These are phyloP conservation scores for Chromobotia macracanthus DNA, from an alignment of 2,797 vertebrate species.

Conservation along the genomic window DNA sequence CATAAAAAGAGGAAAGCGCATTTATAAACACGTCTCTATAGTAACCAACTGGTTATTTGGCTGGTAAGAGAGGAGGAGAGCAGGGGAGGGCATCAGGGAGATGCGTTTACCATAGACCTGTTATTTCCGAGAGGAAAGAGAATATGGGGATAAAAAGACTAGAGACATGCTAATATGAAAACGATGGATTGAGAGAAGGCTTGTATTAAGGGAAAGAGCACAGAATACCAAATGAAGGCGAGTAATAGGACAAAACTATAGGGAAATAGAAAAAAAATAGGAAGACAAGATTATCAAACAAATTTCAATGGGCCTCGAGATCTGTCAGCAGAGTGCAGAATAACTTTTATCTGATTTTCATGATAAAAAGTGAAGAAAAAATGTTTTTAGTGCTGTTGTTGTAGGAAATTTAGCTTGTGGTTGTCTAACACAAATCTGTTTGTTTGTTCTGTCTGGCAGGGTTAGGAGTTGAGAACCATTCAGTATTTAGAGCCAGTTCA, in stretches of 20 bases:
- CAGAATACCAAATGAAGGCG: constrained; percentile 18
- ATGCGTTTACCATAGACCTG: constrained; percentile 69
- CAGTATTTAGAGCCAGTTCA: neutral
- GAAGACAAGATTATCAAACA: constrained; percentile 36
- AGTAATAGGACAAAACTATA: constrained; percentile 46
- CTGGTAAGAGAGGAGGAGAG: constrained; percentile 53
- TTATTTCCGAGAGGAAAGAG: constrained; percentile 62
- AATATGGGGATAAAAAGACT: constrained; percentile 32
- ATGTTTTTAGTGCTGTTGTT: constrained; percentile 11
- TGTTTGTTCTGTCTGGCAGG: neutral
- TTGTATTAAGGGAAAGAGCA: constrained; percentile 24
- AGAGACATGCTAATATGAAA: constrained; percentile 24
- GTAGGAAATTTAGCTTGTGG: constrained; percentile 24
- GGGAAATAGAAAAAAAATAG: neutral
- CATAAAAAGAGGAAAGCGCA: constrained; percentile 71
- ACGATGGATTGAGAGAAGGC: constrained; percentile 14
- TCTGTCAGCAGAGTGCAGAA: constrained; percentile 18
- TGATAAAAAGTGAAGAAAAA: no score
- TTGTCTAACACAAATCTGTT: constrained; percentile 39
- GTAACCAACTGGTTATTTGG: constrained; percentile 79
- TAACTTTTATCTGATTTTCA: constrained; percentile 48
- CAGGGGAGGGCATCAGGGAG: constrained; percentile 65
- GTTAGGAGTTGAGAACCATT: neutral
- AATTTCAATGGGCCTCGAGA: constrained; percentile 39
- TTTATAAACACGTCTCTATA: constrained; percentile 82